phyloP scores from a whole-genome alignment of 2,797 vertebrate genomes.

The Chloroceryle inda region DNA sequence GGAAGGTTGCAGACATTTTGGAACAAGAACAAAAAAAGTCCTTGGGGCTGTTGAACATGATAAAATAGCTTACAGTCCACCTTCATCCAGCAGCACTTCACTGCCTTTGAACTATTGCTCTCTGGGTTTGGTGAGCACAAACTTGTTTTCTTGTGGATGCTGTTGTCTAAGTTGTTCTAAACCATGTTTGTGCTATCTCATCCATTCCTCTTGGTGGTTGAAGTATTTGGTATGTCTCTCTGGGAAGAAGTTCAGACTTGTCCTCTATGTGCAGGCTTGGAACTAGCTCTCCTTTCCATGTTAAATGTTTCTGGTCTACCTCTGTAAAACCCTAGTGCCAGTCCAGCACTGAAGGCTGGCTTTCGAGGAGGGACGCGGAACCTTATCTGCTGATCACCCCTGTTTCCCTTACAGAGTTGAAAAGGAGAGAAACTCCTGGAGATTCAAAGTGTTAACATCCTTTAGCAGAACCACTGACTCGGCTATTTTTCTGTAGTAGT shows the following conservation, averaged over 20 bases:
- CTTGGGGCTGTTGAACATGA: background rate
- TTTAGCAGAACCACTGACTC: background rate
- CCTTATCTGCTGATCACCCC: fast-evolving
- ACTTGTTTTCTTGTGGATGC: background rate
- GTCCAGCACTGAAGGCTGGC: background rate
- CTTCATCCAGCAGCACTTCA: background rate
- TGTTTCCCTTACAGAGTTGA: background rate
- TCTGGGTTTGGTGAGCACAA: background rate
- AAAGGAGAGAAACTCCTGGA: background rate
- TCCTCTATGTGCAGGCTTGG: background rate
- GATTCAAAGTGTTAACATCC: background rate
- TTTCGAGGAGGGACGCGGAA: background rate
- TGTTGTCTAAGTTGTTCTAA: background rate
- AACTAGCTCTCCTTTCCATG: background rate
- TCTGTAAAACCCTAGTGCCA: background rate
- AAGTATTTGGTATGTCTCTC: background rate
- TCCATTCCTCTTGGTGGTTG: background rate
- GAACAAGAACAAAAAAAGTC: conserved; percentile 35
- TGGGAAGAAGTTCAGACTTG: background rate
- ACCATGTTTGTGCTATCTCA: background rate
- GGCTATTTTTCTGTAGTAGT: background rate
- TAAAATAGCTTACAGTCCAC: background rate
- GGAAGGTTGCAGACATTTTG: background rate
- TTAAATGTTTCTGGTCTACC: background rate
- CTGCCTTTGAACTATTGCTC: conserved; percentile 36